Evolutionary conservation across 2,888 invertebrate genomes (phyloP), one percentile per base, ranked within the genome.

Genomic region (Monopis laevigella): DNA sequence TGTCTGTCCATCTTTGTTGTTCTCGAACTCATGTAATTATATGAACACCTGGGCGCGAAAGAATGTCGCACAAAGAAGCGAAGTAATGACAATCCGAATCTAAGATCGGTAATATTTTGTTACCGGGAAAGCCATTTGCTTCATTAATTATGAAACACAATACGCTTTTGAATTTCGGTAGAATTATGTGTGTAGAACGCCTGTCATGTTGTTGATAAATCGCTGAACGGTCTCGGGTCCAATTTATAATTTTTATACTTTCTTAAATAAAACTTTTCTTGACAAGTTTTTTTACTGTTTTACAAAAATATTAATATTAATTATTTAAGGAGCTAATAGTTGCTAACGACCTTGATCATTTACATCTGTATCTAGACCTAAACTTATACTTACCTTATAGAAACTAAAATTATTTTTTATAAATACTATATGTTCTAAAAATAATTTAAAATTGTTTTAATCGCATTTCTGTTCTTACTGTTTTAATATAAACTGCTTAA

Each of bases 141-240:
- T 80, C 80, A 80, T 80, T 80, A 80, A 80, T 80, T 78, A 78
- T 77, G 72, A 69, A 77, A 78, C 74, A 80, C 69, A 80, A 80
- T 78, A 73, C 65, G 58, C 68, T 68, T 54, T 63, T 66, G 65
- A 67, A 74, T 68, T 71, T 72, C 60, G 54, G 62, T 67, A 68
- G 75, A 78, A 69, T 75, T 75, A 73, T 72, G 59, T 59, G 63
- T 65, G 57, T 59, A 61, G 65, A 64, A 65, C 54, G 62, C 68
- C 74, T 75, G 78, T 78, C 74, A 66, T 66, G 64, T 63, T 63
- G 13, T 67, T 78, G 78, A 80, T 75, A 69, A 69, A 80, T 80
- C 57, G 59, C 58, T 48, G 47, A 16, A 3, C 10, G 41, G 28
- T 30, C 27, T 38, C 34, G 36, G 27, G 27, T 42, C 11, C 18